Evolutionary conservation across 2,113 vertebrate genomes (phyloP).

Genomic region (Salvelinus alpinus): DNA sequence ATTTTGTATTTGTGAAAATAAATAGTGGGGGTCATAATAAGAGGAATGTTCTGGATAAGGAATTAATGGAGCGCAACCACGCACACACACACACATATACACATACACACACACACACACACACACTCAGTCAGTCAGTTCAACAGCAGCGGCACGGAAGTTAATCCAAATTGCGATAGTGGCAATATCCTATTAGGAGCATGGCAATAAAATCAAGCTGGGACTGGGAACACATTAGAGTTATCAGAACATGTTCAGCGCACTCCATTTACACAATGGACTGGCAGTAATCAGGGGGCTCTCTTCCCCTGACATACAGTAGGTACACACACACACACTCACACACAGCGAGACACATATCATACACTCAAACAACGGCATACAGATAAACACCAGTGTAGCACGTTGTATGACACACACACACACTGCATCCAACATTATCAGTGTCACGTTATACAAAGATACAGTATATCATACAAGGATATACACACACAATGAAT

Average conservation of each 20-base stretch:
- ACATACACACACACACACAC: conserved; percentile 30
- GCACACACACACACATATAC: conserved; percentile 18
- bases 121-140: conserved; percentile 38
- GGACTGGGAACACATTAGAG: conserved; percentile 61
- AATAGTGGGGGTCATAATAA: conserved; percentile 46
- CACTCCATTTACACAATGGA: conserved; percentile 61
- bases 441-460: neutral
- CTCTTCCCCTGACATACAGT: conserved; percentile 36
- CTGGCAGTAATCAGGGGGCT: conserved; percentile 66
- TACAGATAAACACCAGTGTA: neutral
- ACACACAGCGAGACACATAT: conserved; percentile 28
- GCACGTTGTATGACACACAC: neutral
- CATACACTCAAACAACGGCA: neutral
- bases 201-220: conserved; percentile 69
- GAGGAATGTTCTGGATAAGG: conserved; percentile 55
- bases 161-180: conserved; percentile 71
- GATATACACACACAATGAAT: neutral
- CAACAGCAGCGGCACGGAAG: conserved; percentile 60
- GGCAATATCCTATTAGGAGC: conserved; percentile 68
- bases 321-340: conserved; percentile 39
- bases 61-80: conserved; percentile 59
- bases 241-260: conserved; percentile 61
- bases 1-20: conserved; percentile 38
- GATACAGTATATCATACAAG: neutral
- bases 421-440: neutral